phyloP scores from a whole-genome alignment of 2,113 vertebrate genomes.

The Sprattus sprattus region DNA sequence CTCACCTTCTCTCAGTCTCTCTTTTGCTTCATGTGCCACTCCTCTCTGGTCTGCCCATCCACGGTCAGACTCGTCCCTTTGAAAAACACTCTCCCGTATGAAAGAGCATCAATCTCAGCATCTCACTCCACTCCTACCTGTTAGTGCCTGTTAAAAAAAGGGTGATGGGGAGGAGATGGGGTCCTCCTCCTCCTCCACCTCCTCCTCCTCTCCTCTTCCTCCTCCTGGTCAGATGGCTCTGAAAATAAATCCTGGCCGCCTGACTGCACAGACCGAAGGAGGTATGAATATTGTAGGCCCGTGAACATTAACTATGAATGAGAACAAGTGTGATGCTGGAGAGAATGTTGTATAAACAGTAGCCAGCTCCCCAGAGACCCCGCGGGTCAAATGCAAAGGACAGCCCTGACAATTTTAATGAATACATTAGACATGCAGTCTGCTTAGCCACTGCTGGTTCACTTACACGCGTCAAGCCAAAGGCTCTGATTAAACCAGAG shows the following conservation, averaged over 20 bases:
- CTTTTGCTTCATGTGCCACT: neutral
- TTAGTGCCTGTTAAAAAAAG: neutral
- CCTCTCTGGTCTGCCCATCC: too few relatives aligned
- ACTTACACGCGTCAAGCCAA: neutral
- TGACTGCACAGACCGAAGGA: slow-evolving; percentile 42
- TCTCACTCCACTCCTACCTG: neutral
- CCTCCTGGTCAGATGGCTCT: slow-evolving; percentile 55
- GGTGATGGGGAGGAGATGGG: neutral
- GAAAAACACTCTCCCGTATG: neutral
- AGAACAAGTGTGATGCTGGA: slow-evolving; percentile 71
- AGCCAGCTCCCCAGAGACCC: slow-evolving; percentile 50
- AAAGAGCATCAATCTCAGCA: neutral
- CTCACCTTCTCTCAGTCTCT: neutral
- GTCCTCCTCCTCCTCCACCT: neutral
- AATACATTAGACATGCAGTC: neutral
- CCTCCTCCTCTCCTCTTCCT: neutral
- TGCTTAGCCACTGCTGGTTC: neutral
- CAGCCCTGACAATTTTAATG: slow-evolving; percentile 12
- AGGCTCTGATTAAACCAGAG: neutral
- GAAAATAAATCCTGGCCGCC: slow-evolving; percentile 63
- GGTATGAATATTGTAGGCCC: slow-evolving; percentile 71
- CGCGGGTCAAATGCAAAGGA: slow-evolving; percentile 62
- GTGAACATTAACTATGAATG: slow-evolving; percentile 72
- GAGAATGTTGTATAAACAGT: slow-evolving; percentile 62
- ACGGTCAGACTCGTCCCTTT: slow-evolving; percentile 6